Evolutionary conservation across 2,797 vertebrate species (phyloP), one percentile per base, ranked within the genome.

Genomic region (Anas capensis): DNA sequence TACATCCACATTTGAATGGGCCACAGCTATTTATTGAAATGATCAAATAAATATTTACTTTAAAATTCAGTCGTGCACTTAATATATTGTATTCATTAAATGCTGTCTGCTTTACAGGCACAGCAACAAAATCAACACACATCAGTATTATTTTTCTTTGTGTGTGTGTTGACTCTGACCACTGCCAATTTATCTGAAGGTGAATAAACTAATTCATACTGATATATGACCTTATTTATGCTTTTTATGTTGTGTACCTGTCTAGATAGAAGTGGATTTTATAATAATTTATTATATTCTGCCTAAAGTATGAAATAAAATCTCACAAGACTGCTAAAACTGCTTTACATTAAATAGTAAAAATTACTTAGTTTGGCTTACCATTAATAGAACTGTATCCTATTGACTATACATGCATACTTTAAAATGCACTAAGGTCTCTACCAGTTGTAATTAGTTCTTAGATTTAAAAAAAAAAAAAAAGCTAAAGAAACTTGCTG

Each of bases 61-160:
- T 94, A 62, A 86, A 94, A 84, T 54, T 14, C 38, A 92, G 42
- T 34, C 9, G 33, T 88, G 31, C 14, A 82, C 70, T 93, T 93
- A 81, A 92, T 93, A 69, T 86, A 92, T 64, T 62, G 18, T 11
- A 40, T 69, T 92, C 38, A 90, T 90, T 82, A 90, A 82, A 54
- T 6, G 23, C 14, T 86, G 24, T 66, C 66, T 70, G 34, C 75
- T 62, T 90, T 75, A 66, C 20, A 89, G 71, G 42, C 54, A 84
- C 29, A 90, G 62, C 33, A 90, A 33, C n/a, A 91, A 72, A 90
- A 78, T 16, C 82, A 94, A 34, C 58, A 51, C 9, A 48, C 7
- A 38, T 26, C 34, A 65, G 42, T 10, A 64, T 53, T 78, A 56
- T 57, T 92, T 79, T 66, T 31, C 11, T 73, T 18, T 46, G 31